Evolutionary conservation across 2,113 vertebrate species (phyloP).

Genomic region (Chionomys nivalis): DNA sequence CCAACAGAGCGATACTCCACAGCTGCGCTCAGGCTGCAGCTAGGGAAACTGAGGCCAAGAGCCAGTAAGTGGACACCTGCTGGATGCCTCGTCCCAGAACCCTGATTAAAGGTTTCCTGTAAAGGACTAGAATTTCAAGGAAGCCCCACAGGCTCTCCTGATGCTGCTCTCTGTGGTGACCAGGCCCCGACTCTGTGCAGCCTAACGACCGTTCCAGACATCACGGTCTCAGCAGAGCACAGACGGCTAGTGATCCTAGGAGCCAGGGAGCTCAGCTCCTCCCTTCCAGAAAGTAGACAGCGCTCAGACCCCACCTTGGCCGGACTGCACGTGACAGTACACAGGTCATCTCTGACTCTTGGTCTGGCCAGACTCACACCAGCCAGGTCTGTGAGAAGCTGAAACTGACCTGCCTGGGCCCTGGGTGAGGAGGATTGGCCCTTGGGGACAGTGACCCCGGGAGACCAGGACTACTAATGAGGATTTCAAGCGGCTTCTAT

Average conservation of each 20-base stretch:
- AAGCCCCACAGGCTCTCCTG: neutral
- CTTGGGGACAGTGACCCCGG: too few relatives aligned
- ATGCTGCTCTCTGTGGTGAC: neutral
- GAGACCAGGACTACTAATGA: neutral
- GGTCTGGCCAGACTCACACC: neutral
- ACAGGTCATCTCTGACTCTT: neutral
- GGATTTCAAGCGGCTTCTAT: neutral
- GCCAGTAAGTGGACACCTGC: neutral
- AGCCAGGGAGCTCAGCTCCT: neutral
- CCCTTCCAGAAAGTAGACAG: neutral
- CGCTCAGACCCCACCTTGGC: neutral
- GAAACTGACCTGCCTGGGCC: too few relatives aligned
- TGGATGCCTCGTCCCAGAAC: too few relatives aligned
- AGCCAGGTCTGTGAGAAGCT: neutral
- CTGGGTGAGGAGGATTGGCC: neutral
- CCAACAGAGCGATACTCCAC: neutral
- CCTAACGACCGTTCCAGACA: neutral
- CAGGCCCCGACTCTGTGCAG: neutral
- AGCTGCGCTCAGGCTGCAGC: too few relatives aligned
- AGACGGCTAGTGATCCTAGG: neutral
- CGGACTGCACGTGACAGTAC: neutral
- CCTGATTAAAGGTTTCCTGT: neutral
- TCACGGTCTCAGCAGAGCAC: neutral
- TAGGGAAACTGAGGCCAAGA: neutral
- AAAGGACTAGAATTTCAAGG: neutral